A percentile compares a stretch with the other conserved stretches of the same genome.
These are phyloP conservation scores for Ectemnius lituratus DNA, from an alignment of 2,888 invertebrate genomes.

Conservation along the genomic window DNA sequence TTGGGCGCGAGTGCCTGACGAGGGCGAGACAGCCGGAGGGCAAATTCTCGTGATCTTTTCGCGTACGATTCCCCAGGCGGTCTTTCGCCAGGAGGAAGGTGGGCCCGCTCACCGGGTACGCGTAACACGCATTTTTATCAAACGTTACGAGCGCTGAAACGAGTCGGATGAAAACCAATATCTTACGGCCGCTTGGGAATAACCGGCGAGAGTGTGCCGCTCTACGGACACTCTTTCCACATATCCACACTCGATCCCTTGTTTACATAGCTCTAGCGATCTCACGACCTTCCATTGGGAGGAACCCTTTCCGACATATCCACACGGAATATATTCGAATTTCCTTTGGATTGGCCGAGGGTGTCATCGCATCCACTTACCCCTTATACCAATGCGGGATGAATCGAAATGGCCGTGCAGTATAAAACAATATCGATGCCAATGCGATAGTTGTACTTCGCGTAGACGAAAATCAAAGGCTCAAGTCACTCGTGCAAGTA, in stretches of 20 bases:
- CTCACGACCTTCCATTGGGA: constrained; percentile 40
- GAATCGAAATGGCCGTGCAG: no score
- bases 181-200: constrained; percentile 75
- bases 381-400: no score
- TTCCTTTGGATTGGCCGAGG: no score
- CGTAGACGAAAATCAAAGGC: no score
- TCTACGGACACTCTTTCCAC: constrained; percentile 52
- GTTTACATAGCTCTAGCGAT: constrained; percentile 62
- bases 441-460: no score
- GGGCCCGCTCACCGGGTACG: constrained; percentile 67
- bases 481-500: no score
- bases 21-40: constrained; percentile 63
- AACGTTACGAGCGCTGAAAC: constrained; percentile 77
- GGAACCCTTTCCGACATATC: constrained; percentile 39
- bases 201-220: constrained; percentile 45
- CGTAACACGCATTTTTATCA: constrained; percentile 78
- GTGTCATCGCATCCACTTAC: not conserved
- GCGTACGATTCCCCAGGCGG: constrained; percentile 75
- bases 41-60: constrained; percentile 77
- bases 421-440: no score
- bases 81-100: constrained; percentile 68
- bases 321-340: constrained; percentile 13
- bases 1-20: constrained; percentile 61
- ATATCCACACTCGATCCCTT: constrained; percentile 54
- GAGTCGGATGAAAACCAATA: constrained; percentile 78